phyloP scores from a whole-genome alignment of 2,888 invertebrate genomes.

The Agrochola circellaris region DNA sequence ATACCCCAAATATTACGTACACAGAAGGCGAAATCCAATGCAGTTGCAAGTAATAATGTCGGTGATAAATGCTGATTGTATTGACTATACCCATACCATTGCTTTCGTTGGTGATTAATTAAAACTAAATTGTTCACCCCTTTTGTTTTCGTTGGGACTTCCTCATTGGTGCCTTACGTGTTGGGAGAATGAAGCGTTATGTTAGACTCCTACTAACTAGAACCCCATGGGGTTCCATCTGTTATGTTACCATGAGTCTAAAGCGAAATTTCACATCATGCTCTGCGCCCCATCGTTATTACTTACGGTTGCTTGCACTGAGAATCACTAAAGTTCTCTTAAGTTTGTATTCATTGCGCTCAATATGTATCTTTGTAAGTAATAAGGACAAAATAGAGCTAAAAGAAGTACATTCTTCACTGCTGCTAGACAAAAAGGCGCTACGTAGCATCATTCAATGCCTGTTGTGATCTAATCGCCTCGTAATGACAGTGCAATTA shows the following conservation, averaged over 20 bases:
- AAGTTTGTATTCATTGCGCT: no score
- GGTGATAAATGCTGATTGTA: background rate
- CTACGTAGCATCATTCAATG: conserved; percentile 20
- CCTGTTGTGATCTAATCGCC: conserved; percentile 41
- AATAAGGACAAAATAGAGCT: conserved; percentile 3
- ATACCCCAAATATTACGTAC: background rate
- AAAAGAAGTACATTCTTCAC: conserved; percentile 5
- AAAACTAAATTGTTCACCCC: background rate
- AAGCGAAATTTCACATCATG: no score
- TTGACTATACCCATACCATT: background rate
- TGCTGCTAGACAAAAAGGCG: conserved; percentile 19
- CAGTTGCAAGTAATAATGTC: background rate
- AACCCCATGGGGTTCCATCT: background rate
- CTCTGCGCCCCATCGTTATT: background rate
- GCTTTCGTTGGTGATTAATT: background rate
- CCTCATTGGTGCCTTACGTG: background rate
- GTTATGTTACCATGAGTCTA: background rate
- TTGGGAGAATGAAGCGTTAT: background rate
- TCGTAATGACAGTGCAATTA: conserved; percentile 58
- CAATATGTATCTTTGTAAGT: background rate
- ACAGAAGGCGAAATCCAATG: background rate
- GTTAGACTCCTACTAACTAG: no score
- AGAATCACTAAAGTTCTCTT: background rate
- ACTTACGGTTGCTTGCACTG: background rate
- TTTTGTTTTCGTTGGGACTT: background rate